Conservation (phyloP, 2,888 invertebrate genomes). For the Villa cingulata region DNA sequence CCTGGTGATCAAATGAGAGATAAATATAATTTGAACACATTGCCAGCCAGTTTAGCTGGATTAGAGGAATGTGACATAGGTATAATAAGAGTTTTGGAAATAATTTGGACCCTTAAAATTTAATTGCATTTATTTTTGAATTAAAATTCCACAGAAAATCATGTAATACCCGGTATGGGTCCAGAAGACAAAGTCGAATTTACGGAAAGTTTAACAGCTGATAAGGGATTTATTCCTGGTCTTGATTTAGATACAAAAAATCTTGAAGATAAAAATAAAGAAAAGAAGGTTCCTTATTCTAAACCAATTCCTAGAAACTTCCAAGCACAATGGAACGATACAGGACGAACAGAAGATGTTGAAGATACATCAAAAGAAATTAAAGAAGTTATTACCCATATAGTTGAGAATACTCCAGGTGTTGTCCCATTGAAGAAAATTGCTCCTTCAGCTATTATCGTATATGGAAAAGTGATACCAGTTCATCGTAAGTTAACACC, state of each 20-base stretch:
- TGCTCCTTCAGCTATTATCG: conserved; percentile 63
- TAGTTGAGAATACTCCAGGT: conserved; percentile 61
- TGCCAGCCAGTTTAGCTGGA: conserved; percentile 68
- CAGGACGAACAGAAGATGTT: conserved; percentile 44
- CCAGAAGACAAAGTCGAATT: conserved; percentile 84
- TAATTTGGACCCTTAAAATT: no score
- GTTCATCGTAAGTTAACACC: conserved; percentile 46
- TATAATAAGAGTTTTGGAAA: no score
- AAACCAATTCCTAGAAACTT: conserved; percentile 94
- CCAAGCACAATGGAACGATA: conserved; percentile 93
- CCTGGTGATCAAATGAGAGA: conserved; percentile 98
- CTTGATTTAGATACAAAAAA: conserved; percentile 62
- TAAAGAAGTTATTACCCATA: conserved; percentile 55
- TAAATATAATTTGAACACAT: conserved; percentile 88
- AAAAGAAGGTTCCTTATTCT: conserved; percentile 82
- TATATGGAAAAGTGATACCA: conserved; percentile 69
- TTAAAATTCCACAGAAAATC: conserved; percentile 62
- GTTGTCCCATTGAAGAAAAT: conserved; percentile 64
- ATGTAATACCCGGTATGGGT: conserved; percentile 93
- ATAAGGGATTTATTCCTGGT: conserved; percentile 60
- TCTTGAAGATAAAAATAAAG: conserved; percentile 50
- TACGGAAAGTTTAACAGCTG: conserved; percentile 47
- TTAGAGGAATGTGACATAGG: conserved; percentile 57
- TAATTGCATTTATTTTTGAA: no score
- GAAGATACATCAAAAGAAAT: conserved; percentile 38